These are phyloP conservation scores for Tortrix viridana DNA, from an alignment of 2,888 invertebrate genomes.

Conservation along the genomic window DNA sequence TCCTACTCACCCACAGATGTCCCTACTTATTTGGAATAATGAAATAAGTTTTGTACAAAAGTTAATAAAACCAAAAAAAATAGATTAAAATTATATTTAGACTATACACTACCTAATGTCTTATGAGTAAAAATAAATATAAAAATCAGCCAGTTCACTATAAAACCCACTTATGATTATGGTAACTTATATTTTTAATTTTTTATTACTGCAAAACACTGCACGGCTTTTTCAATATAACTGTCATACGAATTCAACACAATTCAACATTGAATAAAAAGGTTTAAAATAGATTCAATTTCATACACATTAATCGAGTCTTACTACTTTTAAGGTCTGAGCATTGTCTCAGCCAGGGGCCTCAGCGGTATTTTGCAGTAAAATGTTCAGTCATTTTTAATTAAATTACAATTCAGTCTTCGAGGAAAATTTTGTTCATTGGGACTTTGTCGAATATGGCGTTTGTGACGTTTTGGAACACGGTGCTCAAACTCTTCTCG, in stretches of 20 bases:
- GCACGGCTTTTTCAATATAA: background rate
- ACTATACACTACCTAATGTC: background rate
- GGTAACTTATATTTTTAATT: slow-evolving; percentile 2
- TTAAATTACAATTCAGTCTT: slow-evolving; percentile 50
- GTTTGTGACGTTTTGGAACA: slow-evolving; percentile 87
- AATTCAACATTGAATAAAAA: no score
- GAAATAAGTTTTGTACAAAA: slow-evolving; percentile 19
- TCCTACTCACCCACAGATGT: slow-evolving; percentile 47
- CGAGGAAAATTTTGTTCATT: slow-evolving; percentile 86
- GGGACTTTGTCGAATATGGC: slow-evolving; percentile 88
- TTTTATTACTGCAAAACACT: background rate
- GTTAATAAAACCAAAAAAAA: background rate
- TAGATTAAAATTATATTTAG: slow-evolving; percentile 14
- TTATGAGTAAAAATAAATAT: slow-evolving; percentile 17
- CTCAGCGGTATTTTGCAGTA: background rate
- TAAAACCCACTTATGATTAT: background rate
- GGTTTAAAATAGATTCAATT: no score
- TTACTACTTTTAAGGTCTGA: no score
- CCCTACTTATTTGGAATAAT: slow-evolving; percentile 31
- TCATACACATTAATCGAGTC: no score
- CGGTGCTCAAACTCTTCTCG: slow-evolving; percentile 86
- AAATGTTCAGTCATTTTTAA: background rate
- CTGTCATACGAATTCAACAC: no score
- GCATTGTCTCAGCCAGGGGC: no score
- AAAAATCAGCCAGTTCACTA: slow-evolving; percentile 3